Percentiles rank a stretch among this genome's conserved stretches.
Evolutionary conservation across 2,113 vertebrate species (phyloP).

Genomic region (Craseonycteris thonglongyai): DNA sequence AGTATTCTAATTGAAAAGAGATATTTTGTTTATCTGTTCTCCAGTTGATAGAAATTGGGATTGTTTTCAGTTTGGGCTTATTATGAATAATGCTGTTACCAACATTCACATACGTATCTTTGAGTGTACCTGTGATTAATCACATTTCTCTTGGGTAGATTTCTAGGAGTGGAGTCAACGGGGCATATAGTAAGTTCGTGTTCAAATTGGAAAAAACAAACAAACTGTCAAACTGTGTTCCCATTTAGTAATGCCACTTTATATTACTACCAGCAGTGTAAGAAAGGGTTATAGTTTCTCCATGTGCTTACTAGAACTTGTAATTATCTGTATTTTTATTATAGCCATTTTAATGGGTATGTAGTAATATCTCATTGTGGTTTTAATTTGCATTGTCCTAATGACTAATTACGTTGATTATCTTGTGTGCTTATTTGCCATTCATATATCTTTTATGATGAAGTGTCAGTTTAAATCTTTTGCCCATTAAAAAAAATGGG

Average conservation of each 20-base stretch:
- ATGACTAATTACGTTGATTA: neutral
- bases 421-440: neutral
- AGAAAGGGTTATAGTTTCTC: neutral
- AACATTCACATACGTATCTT: neutral
- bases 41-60: neutral
- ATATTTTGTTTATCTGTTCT: neutral
- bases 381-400: neutral
- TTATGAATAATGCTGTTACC: neutral
- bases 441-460: neutral
- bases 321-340: neutral
- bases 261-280: neutral
- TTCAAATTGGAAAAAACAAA: neutral
- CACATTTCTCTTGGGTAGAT: neutral
- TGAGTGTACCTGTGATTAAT: neutral
- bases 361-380: neutral
- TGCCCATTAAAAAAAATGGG: neutral
- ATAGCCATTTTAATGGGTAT: neutral
- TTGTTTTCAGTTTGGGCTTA: neutral
- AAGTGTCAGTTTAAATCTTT: neutral
- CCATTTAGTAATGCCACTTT: neutral
- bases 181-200: neutral
- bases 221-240: neutral
- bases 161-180: neutral
- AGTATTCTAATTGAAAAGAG: neutral
- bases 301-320: neutral